Evolutionary conservation across 1,140 invertebrate genomes (phyloP).

Genomic region (Eubasilissa regina): DNA sequence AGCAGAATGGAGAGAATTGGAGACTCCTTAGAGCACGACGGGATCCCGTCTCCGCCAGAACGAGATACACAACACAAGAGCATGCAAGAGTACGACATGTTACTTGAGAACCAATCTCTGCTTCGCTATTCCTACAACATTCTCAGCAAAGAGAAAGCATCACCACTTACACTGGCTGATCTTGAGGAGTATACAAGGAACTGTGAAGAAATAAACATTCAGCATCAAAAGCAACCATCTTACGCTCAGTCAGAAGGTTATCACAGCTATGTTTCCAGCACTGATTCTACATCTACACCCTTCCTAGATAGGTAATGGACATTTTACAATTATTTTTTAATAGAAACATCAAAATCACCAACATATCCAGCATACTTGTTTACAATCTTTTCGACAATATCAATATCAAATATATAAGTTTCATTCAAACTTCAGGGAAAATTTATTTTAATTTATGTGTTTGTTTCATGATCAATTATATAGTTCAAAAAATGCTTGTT

Average conservation of each 20-base stretch:
- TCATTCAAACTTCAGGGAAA: no score
- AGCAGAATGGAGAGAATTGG: slow-evolving; percentile 77
- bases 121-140: slow-evolving; percentile 45
- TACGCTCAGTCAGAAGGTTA: slow-evolving; percentile 89
- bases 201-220: slow-evolving; percentile 72
- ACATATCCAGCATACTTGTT: no score
- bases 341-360: no score
- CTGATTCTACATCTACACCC: slow-evolving; percentile 84
- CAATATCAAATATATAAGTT: no score
- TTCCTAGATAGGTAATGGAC: slow-evolving; percentile 79
- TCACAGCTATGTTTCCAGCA: slow-evolving; percentile 86
- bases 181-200: slow-evolving; percentile 80
- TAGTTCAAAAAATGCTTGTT: no score
- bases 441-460: no score
- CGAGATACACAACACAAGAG: slow-evolving; percentile 68
- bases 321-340: not conserved
- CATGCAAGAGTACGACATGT: slow-evolving; percentile 42
- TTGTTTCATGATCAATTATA: no score
- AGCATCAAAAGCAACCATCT: slow-evolving; percentile 82
- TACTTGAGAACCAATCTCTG: slow-evolving; percentile 27
- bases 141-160: slow-evolving; percentile 35
- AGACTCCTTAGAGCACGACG: slow-evolving; percentile 79
- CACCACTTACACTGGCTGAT: slow-evolving; percentile 76
- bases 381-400: no score
- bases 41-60: slow-evolving; percentile 83